Evolutionary conservation across 1,140 invertebrate genomes (phyloP), one percentile per base, ranked within the genome.

Genomic region (Homalodisca vitripennis): DNA sequence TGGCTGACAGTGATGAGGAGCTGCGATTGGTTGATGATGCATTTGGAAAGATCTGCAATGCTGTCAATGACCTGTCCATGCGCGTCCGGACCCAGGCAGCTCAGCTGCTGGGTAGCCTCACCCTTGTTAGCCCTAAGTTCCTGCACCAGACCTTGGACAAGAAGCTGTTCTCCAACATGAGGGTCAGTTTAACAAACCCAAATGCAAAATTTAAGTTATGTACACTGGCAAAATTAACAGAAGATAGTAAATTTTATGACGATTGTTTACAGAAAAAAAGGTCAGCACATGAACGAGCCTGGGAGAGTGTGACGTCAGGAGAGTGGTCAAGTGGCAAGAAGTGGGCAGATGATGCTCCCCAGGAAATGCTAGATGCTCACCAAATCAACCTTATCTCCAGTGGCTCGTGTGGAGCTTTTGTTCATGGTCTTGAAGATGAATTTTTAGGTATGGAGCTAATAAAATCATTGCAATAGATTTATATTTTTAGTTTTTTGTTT

Each of bases 381-480:
- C 86, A 86, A 70, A 87, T 97, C 31, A 92, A 87, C 71, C 81
- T 98, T 32, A 93, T 98, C 78, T 91, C 90, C 34, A 95, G 92
- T 75, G 97, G 97, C 20, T 92, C 97, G 12, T 98, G 97, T 82
- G 98, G 98, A 17, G 98, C 97, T 53, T 97, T 99, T 82, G 95
- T 99, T 73, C 96, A 99, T 80, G 98, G 97, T 0, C 84, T 99
- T 27, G 98, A 99, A 83, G 98, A 99, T 83, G 97, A 99, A 84
- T 98, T 92, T 82, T 83, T 97, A 74, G 89, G 93, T 94, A 34
- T n/a, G 22, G n/a, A n/a, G n/a, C n/a, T n/a, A n/a, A n/a, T n/a
- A n/a, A n/a, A n/a, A n/a, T n/a, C n/a, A n/a, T n/a, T n/a, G n/a
- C n/a, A n/a, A n/a, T n/a, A n/a, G n/a, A n/a, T n/a, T n/a, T n/a